Evolutionary conservation across 2,113 vertebrate genomes (phyloP).

Genomic region (Chionodraco myersi): DNA sequence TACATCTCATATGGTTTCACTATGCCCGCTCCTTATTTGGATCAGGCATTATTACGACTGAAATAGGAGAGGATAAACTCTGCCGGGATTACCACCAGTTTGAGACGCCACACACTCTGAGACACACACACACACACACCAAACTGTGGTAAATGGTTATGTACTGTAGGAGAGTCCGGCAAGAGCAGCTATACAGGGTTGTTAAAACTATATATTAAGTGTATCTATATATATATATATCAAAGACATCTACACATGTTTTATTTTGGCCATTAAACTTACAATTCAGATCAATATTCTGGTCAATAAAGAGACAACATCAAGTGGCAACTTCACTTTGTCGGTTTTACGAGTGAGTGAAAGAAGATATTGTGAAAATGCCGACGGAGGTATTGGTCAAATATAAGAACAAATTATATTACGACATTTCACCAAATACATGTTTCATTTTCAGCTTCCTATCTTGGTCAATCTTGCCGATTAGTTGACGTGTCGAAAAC

Average conservation of each 20-base stretch:
- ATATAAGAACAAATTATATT: too few relatives aligned
- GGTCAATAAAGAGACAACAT: too few relatives aligned
- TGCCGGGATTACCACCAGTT: constrained; percentile 47
- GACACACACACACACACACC: neutral
- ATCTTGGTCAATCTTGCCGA: neutral
- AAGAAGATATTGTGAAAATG: too few relatives aligned
- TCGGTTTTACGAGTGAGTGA: neutral
- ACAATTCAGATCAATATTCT: too few relatives aligned
- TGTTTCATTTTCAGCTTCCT: neutral
- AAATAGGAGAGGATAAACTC: constrained; percentile 55
- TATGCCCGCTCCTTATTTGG: constrained; percentile 52
- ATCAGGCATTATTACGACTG: constrained; percentile 64
- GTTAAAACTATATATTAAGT: too few relatives aligned
- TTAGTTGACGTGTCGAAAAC: neutral
- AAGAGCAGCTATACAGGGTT: too few relatives aligned
- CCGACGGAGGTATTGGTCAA: too few relatives aligned
- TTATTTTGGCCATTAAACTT: too few relatives aligned
- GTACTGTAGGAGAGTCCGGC: neutral
- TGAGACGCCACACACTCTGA: constrained; percentile 6
- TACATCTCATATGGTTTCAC: constrained; percentile 72
- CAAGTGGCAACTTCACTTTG: neutral
- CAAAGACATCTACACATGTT: too few relatives aligned
- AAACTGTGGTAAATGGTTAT: constrained; percentile 13
- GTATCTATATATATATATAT: too few relatives aligned
- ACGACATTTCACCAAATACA: neutral